A percentile compares a stretch with the other conserved stretches of the same genome.
These are phyloP conservation scores for Elegia similella DNA, from an alignment of 2,888 invertebrate genomes.

Conservation along the genomic window DNA sequence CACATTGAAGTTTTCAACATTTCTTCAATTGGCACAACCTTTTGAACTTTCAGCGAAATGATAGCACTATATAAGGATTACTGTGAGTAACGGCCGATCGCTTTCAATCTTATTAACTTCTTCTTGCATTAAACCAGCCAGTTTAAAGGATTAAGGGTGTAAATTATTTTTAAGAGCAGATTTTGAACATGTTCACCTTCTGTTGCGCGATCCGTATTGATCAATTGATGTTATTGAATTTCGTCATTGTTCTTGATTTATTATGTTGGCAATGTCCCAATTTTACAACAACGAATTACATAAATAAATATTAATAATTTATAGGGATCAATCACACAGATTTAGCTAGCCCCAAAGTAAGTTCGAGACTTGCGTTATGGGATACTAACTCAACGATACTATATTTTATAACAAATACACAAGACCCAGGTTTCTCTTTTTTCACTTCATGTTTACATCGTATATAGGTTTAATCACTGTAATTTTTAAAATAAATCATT, in stretches of 20 bases:
- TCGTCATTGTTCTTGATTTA: background rate
- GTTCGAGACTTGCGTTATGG: too few relatives aligned
- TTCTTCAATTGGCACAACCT: constrained; percentile 4
- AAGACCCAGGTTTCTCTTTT: too few relatives aligned
- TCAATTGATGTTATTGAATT: constrained; percentile 6
- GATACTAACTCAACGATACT: too few relatives aligned
- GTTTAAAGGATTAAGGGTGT: constrained; percentile 14
- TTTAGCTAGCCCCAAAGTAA: too few relatives aligned
- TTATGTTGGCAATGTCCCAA: background rate
- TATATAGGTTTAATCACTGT: too few relatives aligned
- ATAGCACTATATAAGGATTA: constrained; percentile 14
- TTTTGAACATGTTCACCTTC: constrained; percentile 1
- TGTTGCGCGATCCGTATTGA: constrained; percentile 5
- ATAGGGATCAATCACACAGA: too few relatives aligned
- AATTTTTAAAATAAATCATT: too few relatives aligned
- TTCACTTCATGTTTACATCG: too few relatives aligned
- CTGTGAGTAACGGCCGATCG: constrained; percentile 1
- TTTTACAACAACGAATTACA: background rate
- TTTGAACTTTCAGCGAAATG: constrained; percentile 8
- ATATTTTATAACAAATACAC: too few relatives aligned
- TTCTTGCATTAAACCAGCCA: constrained; percentile 14
- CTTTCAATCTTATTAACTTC: constrained; percentile 14
- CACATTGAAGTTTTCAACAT: constrained; percentile 10
- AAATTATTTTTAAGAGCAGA: constrained; percentile 15
- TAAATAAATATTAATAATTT: too few relatives aligned